Evolutionary conservation across 2,888 invertebrate genomes (phyloP), one percentile per base, ranked within the genome.

Genomic region (Ashinkailepas kermadecensis): DNA sequence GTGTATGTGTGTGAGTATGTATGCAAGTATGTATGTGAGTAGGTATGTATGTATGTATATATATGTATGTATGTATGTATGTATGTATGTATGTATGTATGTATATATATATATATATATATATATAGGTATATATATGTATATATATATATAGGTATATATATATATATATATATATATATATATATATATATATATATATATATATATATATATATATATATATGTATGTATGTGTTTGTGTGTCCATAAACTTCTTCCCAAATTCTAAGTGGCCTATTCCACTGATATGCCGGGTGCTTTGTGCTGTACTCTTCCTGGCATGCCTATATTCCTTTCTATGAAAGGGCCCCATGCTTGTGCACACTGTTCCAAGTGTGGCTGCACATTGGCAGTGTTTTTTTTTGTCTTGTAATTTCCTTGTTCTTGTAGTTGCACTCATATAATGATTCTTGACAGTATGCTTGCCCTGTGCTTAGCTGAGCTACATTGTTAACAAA

Each of bases 61-160:
- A 23, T 65, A 4, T 23, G 3, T 65, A 65, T 65, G 7, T 65
- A 65, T 65, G n/a, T 65, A 23, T 23, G 3, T 65, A 65, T 23
- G n/a, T 65, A 65, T 23, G 7, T 23, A 65, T n/a, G 0, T 23
- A 65, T 65, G n/a, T 23, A 23, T 8, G 3, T 23, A 65, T 64
- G 11, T 64, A 64, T 64, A 64, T 64, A 64, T 64, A 64, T 64
- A 64, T 64, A 64, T 64, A 64, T 64, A 64, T 64, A 64, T 64
- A 64, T 64, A 64, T 64, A 64, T 64, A 64, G 6, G 11, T 64
- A 64, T 11, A 64, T 64, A 62, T 62, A 62, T 62, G 18, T 62
- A 62, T 62, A 62, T 62, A 62, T 62, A 15, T 9, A 62, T 13
- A 13, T n/a, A 62, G 62, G 62, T 39, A 39, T 39, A 39, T 39